Evolutionary conservation across 2,797 vertebrate genomes (phyloP).

Genomic region (Eurystomus glaucurus): DNA sequence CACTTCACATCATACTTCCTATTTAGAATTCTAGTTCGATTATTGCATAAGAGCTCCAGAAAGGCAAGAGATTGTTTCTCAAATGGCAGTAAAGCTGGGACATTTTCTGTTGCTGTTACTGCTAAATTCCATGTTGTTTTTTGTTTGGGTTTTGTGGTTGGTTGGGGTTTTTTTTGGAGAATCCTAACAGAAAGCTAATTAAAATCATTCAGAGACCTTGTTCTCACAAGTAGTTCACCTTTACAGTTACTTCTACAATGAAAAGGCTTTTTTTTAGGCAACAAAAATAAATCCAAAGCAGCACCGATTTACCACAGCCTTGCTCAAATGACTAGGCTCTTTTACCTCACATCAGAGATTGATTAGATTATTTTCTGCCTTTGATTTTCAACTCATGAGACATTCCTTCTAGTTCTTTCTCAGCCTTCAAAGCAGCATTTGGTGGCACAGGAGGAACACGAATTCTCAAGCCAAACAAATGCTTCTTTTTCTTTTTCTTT

Average conservation of each 20-base stretch:
- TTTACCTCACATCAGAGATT: constrained; percentile 87
- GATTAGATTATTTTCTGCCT: constrained; percentile 93
- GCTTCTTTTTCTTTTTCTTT: constrained; percentile 99
- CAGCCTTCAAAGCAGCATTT: constrained; percentile 88
- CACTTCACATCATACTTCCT: not conserved
- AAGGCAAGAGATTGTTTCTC: not conserved
- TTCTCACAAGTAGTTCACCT: not conserved
- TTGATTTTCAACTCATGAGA: constrained; percentile 97
- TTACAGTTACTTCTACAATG: not conserved
- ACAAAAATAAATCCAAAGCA: not conserved
- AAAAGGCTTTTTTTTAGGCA: not conserved
- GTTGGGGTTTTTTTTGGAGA: not conserved
- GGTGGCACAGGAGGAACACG: constrained; percentile 95
- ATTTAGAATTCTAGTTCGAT: not conserved
- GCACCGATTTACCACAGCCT: not conserved
- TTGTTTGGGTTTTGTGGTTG: not conserved
- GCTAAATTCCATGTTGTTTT: not conserved
- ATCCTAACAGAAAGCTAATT: not conserved
- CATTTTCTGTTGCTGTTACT: not conserved
- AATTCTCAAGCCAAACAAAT: constrained; percentile 96
- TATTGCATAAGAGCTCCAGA: not conserved
- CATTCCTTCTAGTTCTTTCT: constrained; percentile 91
- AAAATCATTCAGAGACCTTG: not conserved
- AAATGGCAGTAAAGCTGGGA: not conserved
- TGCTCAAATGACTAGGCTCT: not conserved